Evolutionary conservation across 1,140 invertebrate genomes (phyloP), one percentile per base, ranked within the genome.

Genomic region (Brachystomella parvula): DNA sequence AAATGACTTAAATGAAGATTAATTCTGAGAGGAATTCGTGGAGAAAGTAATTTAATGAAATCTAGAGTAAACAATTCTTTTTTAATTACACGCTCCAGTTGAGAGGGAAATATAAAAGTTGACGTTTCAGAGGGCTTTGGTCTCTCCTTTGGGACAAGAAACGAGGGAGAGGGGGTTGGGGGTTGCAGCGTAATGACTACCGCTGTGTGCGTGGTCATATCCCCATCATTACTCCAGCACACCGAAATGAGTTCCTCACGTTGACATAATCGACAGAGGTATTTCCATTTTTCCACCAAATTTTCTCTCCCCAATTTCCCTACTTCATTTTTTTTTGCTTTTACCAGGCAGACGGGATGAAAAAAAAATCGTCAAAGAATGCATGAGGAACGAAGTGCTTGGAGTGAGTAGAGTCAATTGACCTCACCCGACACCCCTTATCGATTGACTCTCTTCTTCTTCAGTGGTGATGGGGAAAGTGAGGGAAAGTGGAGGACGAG

Each of bases 381-480:
- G 39, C 9, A n/a, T 44, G 39, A n/a, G n/a, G 39, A 12, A n/a
- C 9, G 39, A 9, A 53, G 49, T 24, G 49, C 49, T 53, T 24
- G 12, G 44, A 65, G 67, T 66, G 64, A 68, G 66, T 61, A 64
- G 67, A 72, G 67, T 69, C 67, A 69, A 72, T 69, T 72, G 71
- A 72, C 71, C 71, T 72, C 71, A 67, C 70, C 67, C 65, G 65
- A 67, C 71, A 69, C 61, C 67, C 67, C 65, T 62, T 67, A 71
- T 71, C 70, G 70, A 71, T 71, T 71, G 67, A 64, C 67, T 69
- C 59, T 32, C 3, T 53, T 9, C 24, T 24, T 47, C 62, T 61
- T 69, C 61, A 69, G 65, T 71, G 70, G 68, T 63, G 65, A 66
- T 47, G n/a, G 29, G 12, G 35, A 53, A 53, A 53, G 21, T 15